Evolutionary conservation across 2,888 invertebrate species (phyloP).

Genomic region (Synergus itoensis): DNA sequence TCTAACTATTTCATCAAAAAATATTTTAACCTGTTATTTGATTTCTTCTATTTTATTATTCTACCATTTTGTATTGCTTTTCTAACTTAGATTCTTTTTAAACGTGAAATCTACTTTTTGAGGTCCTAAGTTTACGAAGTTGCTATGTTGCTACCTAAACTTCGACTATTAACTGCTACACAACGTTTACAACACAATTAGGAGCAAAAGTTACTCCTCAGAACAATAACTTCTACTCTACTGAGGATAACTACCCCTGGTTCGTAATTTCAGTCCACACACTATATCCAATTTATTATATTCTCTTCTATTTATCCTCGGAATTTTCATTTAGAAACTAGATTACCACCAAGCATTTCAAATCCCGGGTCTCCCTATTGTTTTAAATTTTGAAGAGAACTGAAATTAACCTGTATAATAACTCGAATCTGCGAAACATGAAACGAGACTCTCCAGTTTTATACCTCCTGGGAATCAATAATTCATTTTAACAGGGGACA

Average conservation of each 20-base stretch:
- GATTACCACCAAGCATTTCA: not conserved
- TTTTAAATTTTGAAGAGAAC: not conserved
- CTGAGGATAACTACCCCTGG: conserved; percentile 24
- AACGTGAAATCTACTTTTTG: not conserved
- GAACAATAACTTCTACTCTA: conserved; percentile 28
- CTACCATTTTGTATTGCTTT: not conserved
- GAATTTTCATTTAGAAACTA: conserved; percentile 10
- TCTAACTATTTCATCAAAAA: not conserved
- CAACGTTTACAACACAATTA: conserved; percentile 33
- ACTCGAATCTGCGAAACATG: not conserved
- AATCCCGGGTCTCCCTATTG: not conserved
- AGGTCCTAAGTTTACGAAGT: not conserved
- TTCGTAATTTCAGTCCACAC: conserved; percentile 22
- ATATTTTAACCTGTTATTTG: not conserved
- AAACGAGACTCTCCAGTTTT: not conserved
- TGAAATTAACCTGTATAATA: conserved; percentile 10
- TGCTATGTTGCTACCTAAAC: not conserved
- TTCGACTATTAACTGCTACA: not conserved
- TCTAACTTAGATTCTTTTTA: not conserved
- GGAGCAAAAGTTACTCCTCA: conserved; percentile 16
- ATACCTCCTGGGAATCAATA: not conserved
- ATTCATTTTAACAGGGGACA: not conserved
- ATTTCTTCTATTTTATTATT: too few species aligned
- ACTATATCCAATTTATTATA: conserved; percentile 21
- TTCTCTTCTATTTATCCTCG: conserved; percentile 4